These are phyloP conservation scores for Chaenodraco wilsoni DNA, from an alignment of 2,797 vertebrate genomes.

Conservation along the genomic window DNA sequence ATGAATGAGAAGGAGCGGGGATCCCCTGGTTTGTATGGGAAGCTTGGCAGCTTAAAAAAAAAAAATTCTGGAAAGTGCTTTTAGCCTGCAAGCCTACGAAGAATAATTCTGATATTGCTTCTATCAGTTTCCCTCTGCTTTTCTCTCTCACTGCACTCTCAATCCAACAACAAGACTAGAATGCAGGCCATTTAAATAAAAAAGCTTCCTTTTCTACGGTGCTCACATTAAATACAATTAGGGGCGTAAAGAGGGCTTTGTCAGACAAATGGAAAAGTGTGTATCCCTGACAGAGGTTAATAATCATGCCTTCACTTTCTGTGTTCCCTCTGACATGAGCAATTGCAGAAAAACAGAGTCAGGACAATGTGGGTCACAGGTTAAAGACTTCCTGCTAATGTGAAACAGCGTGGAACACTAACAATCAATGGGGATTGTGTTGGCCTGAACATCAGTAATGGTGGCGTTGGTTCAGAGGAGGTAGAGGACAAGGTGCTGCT, in stretches of 20 bases:
- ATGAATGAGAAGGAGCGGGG: constrained; percentile 64
- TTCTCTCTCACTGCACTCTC: constrained; percentile 26
- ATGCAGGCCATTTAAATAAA: constrained; percentile 61
- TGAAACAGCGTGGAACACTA: constrained; percentile 76
- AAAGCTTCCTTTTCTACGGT: constrained; percentile 55
- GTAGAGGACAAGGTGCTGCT: constrained; percentile 67
- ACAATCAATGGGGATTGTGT: constrained; percentile 69
- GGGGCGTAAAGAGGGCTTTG: constrained; percentile 57
- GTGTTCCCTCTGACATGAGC: constrained; percentile 69
- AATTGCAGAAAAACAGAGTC: constrained; percentile 74
- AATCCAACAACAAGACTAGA: constrained; percentile 32
- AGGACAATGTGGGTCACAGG: constrained; percentile 69
- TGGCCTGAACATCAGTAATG: constrained; percentile 71
- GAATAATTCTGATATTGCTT: constrained; percentile 66
- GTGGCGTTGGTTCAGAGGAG: constrained; percentile 65
- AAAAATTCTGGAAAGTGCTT: constrained; percentile 23
- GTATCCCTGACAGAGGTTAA: constrained; percentile 77
- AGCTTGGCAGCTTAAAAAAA: constrained; percentile 39
- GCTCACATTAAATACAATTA: constrained; percentile 74
- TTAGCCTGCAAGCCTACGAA: constrained; percentile 52
- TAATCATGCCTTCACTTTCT: constrained; percentile 57
- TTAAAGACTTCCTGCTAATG: constrained; percentile 78
- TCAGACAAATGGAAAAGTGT: constrained; percentile 66
- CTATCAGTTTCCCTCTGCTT: constrained; percentile 46
- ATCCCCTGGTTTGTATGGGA: constrained; percentile 45